Evolutionary conservation across 2,888 invertebrate species (phyloP).

Genomic region (Drosophila cognata): DNA sequence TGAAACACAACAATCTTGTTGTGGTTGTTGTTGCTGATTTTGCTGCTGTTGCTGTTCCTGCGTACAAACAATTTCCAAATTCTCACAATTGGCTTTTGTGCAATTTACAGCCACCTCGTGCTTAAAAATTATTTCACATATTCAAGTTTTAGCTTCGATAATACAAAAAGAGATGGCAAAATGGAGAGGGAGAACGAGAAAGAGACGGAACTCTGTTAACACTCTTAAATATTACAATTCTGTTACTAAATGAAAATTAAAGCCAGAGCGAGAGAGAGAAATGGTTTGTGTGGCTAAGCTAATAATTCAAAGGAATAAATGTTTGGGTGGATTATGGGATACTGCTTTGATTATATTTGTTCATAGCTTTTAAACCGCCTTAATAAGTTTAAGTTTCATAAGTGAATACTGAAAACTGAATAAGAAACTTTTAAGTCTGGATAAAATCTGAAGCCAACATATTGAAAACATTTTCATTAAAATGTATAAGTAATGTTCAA

Average conservation of each 20-base stretch:
- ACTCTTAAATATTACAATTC: not conserved
- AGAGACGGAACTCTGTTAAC: not conserved
- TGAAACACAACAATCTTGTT: conserved; percentile 24
- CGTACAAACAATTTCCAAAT: conserved; percentile 72
- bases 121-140: conserved; percentile 70
- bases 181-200: not conserved
- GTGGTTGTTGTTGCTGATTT: conserved; percentile 5
- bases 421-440: not conserved
- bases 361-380: not conserved
- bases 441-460: not conserved
- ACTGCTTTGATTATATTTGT: not conserved
- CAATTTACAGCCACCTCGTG: conserved; percentile 71
- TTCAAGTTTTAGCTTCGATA: conserved; percentile 50
- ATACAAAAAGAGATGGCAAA: not conserved
- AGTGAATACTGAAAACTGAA: not conserved
- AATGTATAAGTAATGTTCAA: not conserved
- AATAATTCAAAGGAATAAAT: not conserved
- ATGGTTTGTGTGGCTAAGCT: not conserved
- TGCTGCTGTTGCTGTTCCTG: conserved; percentile 25
- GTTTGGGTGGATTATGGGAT: too few relatives aligned
- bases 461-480: not conserved
- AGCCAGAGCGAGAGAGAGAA: not conserved
- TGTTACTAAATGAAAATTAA: not conserved
- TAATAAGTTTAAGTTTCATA: not conserved
- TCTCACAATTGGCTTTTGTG: conserved; percentile 70